These are phyloP conservation scores for Taurulus bubalis DNA, from an alignment of 2,113 vertebrate genomes.

Conservation along the genomic window DNA sequence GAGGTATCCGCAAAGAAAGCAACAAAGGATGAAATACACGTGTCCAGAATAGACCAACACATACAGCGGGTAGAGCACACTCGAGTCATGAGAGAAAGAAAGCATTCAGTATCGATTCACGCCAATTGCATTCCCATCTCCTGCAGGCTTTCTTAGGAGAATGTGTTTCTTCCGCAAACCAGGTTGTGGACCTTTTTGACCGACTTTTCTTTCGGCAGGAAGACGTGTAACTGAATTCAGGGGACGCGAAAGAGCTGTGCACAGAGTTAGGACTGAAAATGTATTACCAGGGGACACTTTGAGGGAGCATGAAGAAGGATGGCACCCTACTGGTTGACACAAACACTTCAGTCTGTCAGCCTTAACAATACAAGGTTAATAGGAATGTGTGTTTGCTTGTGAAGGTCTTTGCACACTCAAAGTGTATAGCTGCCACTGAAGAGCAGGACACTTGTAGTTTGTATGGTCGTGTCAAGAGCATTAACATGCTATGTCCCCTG, in stretches of 20 bases:
- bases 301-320: conserved; percentile 10
- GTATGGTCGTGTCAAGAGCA: neutral
- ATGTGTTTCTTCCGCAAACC: neutral
- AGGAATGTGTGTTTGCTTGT: conserved; percentile 48
- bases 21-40: neutral
- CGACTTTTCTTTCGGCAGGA: neutral
- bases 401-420: conserved; percentile 2
- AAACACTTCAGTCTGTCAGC: conserved; percentile 38
- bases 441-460: neutral
- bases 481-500: neutral
- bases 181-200: neutral
- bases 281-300: conserved; percentile 9
- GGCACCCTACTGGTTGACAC: conserved; percentile 2
- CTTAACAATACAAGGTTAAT: conserved; percentile 24
- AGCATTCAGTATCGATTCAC: neutral
- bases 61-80: neutral
- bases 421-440: neutral
- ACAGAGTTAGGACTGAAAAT: conserved; percentile 2
- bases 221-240: neutral
- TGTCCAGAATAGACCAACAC: neutral
- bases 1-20: too few relatives aligned
- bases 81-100: neutral
- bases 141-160: neutral
- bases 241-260: too few relatives aligned
- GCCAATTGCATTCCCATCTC: neutral